Evolutionary conservation across 2,888 invertebrate genomes (phyloP).

Genomic region (Stomorhina lunata): DNA sequence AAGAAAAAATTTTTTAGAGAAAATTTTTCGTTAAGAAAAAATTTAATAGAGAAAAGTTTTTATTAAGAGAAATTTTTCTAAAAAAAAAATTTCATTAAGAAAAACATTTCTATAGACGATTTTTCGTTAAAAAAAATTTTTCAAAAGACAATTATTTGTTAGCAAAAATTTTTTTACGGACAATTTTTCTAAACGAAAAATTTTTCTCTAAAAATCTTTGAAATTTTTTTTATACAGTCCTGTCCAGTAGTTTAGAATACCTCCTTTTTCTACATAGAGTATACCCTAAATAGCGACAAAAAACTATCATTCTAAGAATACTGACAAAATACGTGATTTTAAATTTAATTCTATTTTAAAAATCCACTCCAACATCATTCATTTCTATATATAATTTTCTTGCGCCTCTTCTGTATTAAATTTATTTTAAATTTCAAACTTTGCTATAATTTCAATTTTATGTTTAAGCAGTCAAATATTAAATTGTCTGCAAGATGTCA

Average conservation of each 20-base stretch:
- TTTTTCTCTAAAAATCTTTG: too few relatives aligned
- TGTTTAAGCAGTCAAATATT: slow-evolving; percentile 8
- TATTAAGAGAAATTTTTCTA: too few relatives aligned
- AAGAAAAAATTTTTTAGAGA: too few relatives aligned
- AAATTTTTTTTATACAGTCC: background rate
- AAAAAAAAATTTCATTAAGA: too few relatives aligned
- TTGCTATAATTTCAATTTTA: background rate
- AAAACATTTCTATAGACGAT: too few relatives aligned
- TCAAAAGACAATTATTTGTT: too few relatives aligned
- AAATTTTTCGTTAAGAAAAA: too few relatives aligned
- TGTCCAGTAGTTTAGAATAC: background rate
- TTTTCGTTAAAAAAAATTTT: too few relatives aligned
- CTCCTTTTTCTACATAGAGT: background rate
- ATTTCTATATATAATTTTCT: background rate
- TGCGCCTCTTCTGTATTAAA: background rate
- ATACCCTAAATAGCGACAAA: background rate
- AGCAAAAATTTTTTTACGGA: too few relatives aligned
- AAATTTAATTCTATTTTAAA: slow-evolving; percentile 18
- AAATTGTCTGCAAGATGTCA: slow-evolving; percentile 51
- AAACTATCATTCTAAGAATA: background rate
- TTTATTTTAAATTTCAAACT: background rate
- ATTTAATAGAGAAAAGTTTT: too few relatives aligned
- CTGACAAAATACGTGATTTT: slow-evolving; percentile 32
- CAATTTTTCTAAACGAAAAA: too few relatives aligned
- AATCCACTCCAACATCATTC: background rate